A percentile compares a stretch with the other conserved stretches of the same genome.
Conservation (phyloP, 2,888 invertebrate genomes). For the Drosophila kanekoi region DNA sequence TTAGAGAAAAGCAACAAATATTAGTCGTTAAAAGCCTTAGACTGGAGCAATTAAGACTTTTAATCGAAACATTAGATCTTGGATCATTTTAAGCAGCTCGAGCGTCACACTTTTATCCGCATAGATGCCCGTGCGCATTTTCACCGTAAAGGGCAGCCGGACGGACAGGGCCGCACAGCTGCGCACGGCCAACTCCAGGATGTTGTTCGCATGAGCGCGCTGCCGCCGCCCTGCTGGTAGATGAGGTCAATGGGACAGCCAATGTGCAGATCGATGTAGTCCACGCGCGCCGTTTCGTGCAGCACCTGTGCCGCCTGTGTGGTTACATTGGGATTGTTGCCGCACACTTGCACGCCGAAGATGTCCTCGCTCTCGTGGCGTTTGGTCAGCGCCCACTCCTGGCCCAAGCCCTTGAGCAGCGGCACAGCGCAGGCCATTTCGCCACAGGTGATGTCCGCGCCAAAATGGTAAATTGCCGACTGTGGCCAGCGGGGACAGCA, state of each 20-base stretch:
- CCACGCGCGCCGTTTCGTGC: constrained; percentile 92
- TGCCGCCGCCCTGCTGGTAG: constrained; percentile 89
- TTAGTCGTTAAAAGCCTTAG: too few relatives aligned
- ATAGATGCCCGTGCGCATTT: constrained; percentile 96
- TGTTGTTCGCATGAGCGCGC: constrained; percentile 85
- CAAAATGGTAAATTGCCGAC: constrained; percentile 99
- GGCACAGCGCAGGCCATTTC: constrained; percentile 85
- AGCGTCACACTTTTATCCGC: constrained; percentile 96
- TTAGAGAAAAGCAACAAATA: too few relatives aligned
- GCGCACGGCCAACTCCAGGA: constrained; percentile 92
- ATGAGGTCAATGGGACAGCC: constrained; percentile 99
- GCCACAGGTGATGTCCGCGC: constrained; percentile 97
- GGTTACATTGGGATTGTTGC: constrained; percentile 94
- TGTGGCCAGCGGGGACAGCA: constrained; percentile 97
- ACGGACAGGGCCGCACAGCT: constrained; percentile 87
- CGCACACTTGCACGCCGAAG: constrained; percentile 94
- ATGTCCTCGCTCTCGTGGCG: constrained; percentile 91
- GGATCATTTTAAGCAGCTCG: too few relatives aligned
- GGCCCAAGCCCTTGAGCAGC: constrained; percentile 83
- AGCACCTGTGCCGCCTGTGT: constrained; percentile 95
- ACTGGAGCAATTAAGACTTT: too few relatives aligned
- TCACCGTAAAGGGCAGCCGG: constrained; percentile 94
- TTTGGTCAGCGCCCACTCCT: constrained; percentile 97
- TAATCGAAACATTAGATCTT: too few relatives aligned
- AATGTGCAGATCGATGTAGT: constrained; percentile 98